Percentiles rank a stretch among this genome's conserved stretches.
These are phyloP conservation scores for Sebastes dallii DNA, from an alignment of 2,797 vertebrate species.

Conservation along the genomic window DNA sequence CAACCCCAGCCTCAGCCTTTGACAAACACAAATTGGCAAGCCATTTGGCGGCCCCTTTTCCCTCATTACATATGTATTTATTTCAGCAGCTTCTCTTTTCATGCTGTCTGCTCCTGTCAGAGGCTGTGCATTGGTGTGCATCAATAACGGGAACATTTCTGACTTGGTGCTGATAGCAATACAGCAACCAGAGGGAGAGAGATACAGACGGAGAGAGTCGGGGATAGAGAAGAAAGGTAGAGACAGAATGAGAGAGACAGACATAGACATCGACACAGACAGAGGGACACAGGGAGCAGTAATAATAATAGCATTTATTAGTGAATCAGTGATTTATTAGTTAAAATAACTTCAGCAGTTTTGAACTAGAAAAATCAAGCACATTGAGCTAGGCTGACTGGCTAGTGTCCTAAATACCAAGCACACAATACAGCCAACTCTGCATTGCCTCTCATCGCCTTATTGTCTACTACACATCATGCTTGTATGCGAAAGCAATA, in stretches of 20 bases:
- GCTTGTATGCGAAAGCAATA: neutral
- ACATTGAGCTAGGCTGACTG: neutral
- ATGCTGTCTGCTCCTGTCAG: constrained; percentile 74
- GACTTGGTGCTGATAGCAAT: constrained; percentile 65
- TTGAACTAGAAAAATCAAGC: neutral
- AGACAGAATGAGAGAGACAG: neutral
- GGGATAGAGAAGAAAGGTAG: constrained; percentile 1
- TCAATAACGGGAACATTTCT: constrained; percentile 72
- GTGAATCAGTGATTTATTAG: neutral
- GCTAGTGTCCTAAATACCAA: neutral
- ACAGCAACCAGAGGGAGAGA: constrained; percentile 37
- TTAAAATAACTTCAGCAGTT: neutral
- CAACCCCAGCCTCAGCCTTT: constrained; percentile 60
- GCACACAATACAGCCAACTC: neutral
- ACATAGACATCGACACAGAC: neutral
- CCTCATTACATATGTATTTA: constrained; percentile 78
- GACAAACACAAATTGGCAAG: constrained; percentile 77
- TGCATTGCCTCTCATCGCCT: neutral
- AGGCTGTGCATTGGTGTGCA: constrained; percentile 69
- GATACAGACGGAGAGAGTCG: constrained; percentile 20
- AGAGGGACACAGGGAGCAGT: neutral
- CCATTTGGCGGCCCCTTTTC: constrained; percentile 62
- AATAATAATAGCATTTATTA: constrained; percentile 10
- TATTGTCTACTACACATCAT: neutral
- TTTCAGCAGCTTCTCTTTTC: constrained; percentile 76